Conservation (phyloP, 2,113 vertebrate genomes). For the Rhinichthys klamathensis region DNA sequence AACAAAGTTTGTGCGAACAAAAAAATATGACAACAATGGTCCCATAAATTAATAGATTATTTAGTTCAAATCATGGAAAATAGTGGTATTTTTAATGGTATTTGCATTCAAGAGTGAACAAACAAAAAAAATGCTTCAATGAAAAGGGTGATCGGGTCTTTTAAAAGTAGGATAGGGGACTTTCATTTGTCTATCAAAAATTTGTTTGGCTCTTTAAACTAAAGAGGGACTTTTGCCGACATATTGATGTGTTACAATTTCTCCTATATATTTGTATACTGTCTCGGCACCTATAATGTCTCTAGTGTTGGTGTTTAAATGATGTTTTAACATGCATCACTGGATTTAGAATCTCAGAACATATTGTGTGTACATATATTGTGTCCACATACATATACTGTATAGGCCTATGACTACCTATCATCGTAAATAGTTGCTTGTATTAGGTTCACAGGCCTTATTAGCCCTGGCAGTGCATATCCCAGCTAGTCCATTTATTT, state of each 20-base stretch:
- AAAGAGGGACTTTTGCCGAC: neutral
- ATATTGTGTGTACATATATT: too few relatives aligned
- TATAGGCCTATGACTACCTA: too few relatives aligned
- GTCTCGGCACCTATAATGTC: neutral
- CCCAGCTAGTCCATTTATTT: slow-evolving; percentile 36
- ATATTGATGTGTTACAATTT: neutral
- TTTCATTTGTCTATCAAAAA: neutral
- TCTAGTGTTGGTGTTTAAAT: neutral
- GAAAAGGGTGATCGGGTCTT: neutral
- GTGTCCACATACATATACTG: too few relatives aligned
- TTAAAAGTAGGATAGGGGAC: neutral
- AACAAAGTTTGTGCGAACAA: neutral
- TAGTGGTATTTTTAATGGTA: neutral
- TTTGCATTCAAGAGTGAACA: neutral
- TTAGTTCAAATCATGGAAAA: neutral
- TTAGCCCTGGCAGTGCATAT: neutral
- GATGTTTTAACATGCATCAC: too few relatives aligned
- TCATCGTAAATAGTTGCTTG: neutral
- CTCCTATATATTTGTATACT: neutral
- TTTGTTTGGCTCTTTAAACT: neutral
- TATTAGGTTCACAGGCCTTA: slow-evolving; percentile 26
- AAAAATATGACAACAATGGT: neutral
- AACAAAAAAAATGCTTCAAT: neutral
- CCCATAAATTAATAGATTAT: neutral
- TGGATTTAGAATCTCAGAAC: neutral